phyloP scores from a whole-genome alignment of 2,113 vertebrate genomes.

The Rutilus rutilus region DNA sequence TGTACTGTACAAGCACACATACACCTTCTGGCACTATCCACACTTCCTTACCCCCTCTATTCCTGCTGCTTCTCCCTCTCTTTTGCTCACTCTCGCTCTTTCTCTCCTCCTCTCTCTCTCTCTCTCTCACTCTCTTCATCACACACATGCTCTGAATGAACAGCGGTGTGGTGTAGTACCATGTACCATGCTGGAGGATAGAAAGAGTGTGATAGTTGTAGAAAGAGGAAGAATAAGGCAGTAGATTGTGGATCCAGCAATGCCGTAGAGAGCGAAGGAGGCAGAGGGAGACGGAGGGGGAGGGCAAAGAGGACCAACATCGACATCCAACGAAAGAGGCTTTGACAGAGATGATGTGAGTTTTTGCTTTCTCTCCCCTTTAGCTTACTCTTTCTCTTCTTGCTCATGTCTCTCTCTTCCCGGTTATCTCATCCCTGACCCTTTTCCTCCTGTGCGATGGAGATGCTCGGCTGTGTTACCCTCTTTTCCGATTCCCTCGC shows the following conservation, averaged over 20 bases:
- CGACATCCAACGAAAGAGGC: conserved; percentile 66
- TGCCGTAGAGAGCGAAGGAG: conserved; percentile 48
- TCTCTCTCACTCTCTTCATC: conserved; percentile 37
- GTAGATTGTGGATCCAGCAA: conserved; percentile 32
- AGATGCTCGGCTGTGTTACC: conserved; percentile 49
- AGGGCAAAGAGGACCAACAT: conserved; percentile 63
- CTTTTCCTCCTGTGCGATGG: conserved; percentile 57
- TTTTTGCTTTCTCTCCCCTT: conserved; percentile 54
- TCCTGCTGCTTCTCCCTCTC: conserved; percentile 41
- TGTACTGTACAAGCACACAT: conserved; percentile 52
- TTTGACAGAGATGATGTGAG: conserved; percentile 82
- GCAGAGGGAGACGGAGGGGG: conserved; percentile 52
- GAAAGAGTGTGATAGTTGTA: conserved; percentile 34
- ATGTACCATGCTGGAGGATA: conserved; percentile 62
- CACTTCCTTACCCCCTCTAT: conserved; percentile 54
- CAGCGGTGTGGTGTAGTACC: conserved; percentile 62
- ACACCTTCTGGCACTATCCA: conserved; percentile 65
- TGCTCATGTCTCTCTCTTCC: conserved; percentile 30
- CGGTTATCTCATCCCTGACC: conserved; percentile 31
- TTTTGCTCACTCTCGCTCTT: conserved; percentile 35
- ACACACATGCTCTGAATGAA: conserved; percentile 59
- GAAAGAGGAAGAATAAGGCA: conserved; percentile 36
- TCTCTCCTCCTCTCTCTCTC: conserved; percentile 33
- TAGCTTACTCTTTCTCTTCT: conserved; percentile 46
- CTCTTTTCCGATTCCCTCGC: conserved; percentile 50